phyloP scores from a whole-genome alignment of 2,797 vertebrate genomes.

The Hypotaenidia philippensis region DNA sequence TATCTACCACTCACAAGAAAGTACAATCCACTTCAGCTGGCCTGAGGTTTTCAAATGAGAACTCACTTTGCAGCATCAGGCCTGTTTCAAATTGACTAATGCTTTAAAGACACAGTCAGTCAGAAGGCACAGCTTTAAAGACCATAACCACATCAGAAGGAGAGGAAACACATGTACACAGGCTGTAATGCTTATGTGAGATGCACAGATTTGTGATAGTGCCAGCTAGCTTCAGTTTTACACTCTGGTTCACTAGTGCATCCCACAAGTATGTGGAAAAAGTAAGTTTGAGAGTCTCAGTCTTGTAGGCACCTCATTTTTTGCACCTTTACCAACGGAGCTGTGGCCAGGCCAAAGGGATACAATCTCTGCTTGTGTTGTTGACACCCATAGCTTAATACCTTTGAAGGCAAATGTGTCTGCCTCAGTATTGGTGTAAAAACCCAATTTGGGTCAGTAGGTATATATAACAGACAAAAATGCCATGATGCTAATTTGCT shows the following conservation, averaged over 20 bases:
- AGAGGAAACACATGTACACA: background rate
- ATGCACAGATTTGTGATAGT: background rate
- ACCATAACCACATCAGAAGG: slow-evolving; percentile 25
- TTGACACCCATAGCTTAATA: background rate
- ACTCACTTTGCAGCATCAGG: background rate
- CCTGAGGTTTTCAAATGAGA: slow-evolving; percentile 24
- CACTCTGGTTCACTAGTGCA: background rate
- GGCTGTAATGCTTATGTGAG: background rate
- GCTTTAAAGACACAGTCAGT: background rate
- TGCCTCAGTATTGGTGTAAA: background rate
- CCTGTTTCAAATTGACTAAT: background rate
- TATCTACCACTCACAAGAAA: background rate
- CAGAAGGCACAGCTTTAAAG: background rate
- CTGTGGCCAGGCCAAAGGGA: accelerated
- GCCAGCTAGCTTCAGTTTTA: background rate
- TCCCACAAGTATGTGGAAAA: background rate
- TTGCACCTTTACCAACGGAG: background rate
- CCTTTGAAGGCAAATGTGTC: background rate
- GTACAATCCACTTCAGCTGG: background rate
- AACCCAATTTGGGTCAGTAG: background rate
- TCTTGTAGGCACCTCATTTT: background rate
- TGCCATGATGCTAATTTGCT: background rate
- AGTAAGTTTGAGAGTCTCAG: background rate
- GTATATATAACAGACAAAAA: background rate
- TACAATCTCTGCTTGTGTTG: background rate